These are phyloP conservation scores for Chaenodraco wilsoni DNA, from an alignment of 2,797 vertebrate genomes.

Conservation along the genomic window DNA sequence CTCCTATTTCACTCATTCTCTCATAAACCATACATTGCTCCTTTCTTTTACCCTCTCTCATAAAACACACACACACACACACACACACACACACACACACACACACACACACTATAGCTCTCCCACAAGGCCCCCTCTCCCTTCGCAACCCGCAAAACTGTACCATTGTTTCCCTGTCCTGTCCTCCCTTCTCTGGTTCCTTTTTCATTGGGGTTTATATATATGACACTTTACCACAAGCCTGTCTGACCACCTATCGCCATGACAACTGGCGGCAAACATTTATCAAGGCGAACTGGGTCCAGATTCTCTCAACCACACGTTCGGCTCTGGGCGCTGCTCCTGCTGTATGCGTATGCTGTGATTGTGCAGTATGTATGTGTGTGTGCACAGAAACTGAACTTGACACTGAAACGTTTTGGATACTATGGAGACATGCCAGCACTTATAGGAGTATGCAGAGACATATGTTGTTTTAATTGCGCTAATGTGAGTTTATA, in stretches of 20 bases:
- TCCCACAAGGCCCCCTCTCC: slow-evolving; percentile 38
- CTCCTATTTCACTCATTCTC: slow-evolving; percentile 49
- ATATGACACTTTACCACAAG: slow-evolving; percentile 57
- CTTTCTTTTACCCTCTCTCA: slow-evolving; percentile 38
- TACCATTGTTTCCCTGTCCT: slow-evolving; percentile 42
- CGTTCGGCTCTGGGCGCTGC: slow-evolving; percentile 47
- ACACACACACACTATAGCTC: slow-evolving; percentile 31
- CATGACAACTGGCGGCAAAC: slow-evolving; percentile 81
- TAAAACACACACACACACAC: slow-evolving; percentile 8
- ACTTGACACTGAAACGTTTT: slow-evolving; percentile 26
- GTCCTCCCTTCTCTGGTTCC: slow-evolving; percentile 41
- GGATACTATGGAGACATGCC: slow-evolving; percentile 18
- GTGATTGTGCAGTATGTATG: slow-evolving; percentile 17
- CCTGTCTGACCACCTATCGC: slow-evolving; percentile 66
- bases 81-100: slow-evolving; percentile 24
- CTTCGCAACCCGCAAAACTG: slow-evolving; percentile 29
- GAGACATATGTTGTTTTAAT: slow-evolving; percentile 12
- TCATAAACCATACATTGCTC: slow-evolving; percentile 63
- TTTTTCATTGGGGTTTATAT: slow-evolving; percentile 63
- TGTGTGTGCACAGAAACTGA: slow-evolving; percentile 25
- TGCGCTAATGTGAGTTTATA: neutral
- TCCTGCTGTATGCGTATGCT: slow-evolving; percentile 46
- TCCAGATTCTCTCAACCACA: slow-evolving; percentile 76
- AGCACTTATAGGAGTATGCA: neutral
- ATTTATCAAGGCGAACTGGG: slow-evolving; percentile 75